Evolutionary conservation across 2,113 vertebrate species (phyloP).

Genomic region (Asarcornis scutulata): DNA sequence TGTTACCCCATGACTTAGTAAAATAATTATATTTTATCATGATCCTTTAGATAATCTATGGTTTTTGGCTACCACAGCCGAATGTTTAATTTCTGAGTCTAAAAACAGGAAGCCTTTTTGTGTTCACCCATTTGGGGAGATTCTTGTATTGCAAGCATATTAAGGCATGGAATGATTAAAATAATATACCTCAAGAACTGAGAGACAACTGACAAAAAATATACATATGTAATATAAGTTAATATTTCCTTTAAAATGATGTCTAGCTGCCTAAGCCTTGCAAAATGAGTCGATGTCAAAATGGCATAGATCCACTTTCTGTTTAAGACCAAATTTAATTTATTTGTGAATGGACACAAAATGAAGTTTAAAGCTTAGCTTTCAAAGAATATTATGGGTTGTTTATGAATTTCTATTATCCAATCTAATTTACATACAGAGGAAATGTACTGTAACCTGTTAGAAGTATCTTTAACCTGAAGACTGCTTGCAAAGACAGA

Average conservation of each 20-base stretch:
- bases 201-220: conserved; percentile 95
- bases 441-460: conserved; percentile 91
- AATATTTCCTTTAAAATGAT: conserved; percentile 95
- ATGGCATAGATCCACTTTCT: conserved; percentile 84
- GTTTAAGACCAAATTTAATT: conserved; percentile 87
- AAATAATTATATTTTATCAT: conserved; percentile 79
- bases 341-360: conserved; percentile 88
- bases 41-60: conserved; percentile 84
- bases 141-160: conserved; percentile 94
- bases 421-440: conserved; percentile 98
- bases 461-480: conserved; percentile 97
- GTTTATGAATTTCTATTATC: conserved; percentile 91
- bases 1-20: conserved; percentile 78
- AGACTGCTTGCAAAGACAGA: conserved; percentile 98
- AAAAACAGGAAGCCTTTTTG: conserved; percentile 81
- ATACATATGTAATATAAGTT: conserved; percentile 96
- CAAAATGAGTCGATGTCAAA: conserved; percentile 89
- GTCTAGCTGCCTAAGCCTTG: conserved; percentile 99
- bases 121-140: conserved; percentile 79
- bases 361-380: conserved; percentile 96
- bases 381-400: conserved; percentile 88
- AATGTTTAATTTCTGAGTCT: conserved; percentile 86
- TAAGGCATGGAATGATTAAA: conserved; percentile 99
- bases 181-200: conserved; percentile 96
- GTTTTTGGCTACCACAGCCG: conserved; percentile 95